Base-by-base conservation (phyloP, 2,113 vertebrate genomes). In the Vidua macroura region DNA sequence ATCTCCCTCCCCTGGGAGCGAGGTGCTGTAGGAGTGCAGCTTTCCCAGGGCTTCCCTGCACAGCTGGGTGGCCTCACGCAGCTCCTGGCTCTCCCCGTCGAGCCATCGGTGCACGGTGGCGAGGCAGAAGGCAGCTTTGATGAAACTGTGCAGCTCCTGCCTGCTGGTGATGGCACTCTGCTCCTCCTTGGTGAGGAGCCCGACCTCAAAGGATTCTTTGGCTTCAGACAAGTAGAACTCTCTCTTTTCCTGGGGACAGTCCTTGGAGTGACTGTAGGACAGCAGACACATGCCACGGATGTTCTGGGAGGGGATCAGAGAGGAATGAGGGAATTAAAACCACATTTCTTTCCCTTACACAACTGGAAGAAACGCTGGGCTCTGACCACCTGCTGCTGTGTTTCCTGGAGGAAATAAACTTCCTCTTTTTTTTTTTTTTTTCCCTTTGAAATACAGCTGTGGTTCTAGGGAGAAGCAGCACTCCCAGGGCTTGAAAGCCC, bases 71-170 rank as follows among this genome's bases (percentile, higher is more conserved):
- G 98, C 98, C 27, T 90, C 75, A 0, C 0, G 8, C 46, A 98
- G 92, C 1, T 35, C 24, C 15, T 90, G 92, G 0, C 59, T 93
- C 25, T 98, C 93, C 35, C 97, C 95, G 1, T 83, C 80, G 14
- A 99, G 98, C 96, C 98, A 98, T 24, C 90, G 97, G 83, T 98
- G 98, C 39, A 98, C 95, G 0, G 97, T 97, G 33, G 97, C 44
- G 15, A 99, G 98, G 46, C 98, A 98, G 78, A 99, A 99, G 16
- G 98, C 98, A 0, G 99, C 98, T 93, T 98, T 99, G 63, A 99
- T 93, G 59, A 99, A 98, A 48, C 98, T 98, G 37, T 99, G 98
- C 41, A 99, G 98, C 95, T 99, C 99, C 96, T 99, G 99, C 91
- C 98, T 98, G 88, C 99, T 99, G 27, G 97, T 96, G 66, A 98